Conservation (phyloP, 2,113 vertebrate genomes). For the Hippocampus guttulatus region DNA sequence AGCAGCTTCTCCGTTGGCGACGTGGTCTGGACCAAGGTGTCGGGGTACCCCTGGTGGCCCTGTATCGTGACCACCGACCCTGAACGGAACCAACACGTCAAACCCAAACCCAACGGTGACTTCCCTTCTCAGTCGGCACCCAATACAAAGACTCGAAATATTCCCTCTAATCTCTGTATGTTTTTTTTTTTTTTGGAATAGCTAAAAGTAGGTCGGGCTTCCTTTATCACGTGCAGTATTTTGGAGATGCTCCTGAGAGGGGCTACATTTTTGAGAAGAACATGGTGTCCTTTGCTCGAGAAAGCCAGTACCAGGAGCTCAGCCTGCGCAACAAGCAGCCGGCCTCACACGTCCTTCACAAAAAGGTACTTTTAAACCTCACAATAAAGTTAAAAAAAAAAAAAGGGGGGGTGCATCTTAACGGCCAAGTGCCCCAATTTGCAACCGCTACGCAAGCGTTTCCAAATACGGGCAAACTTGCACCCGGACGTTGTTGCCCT, state of each 20-base stretch:
- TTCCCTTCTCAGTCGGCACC: too few species aligned
- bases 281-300: conserved; percentile 84
- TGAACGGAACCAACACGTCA: conserved; percentile 80
- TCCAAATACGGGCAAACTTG: too few species aligned
- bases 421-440: too few species aligned
- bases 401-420: too few species aligned
- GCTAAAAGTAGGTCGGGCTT: conserved; percentile 75
- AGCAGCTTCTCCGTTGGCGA: conserved; percentile 78
- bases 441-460: too few species aligned
- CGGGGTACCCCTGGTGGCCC: conserved; percentile 97
- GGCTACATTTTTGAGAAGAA: conserved; percentile 95
- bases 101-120: conserved; percentile 82
- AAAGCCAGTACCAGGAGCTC: conserved; percentile 85
- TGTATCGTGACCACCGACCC: conserved; percentile 95
- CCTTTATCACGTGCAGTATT: conserved; percentile 95
- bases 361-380: conserved; percentile 75
- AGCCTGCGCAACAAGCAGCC: conserved; percentile 80
- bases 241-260: conserved; percentile 89
- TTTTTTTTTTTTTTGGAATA: conserved; percentile 42
- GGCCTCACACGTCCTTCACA: conserved; percentile 73
- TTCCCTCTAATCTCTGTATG: background rate
- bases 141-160: background rate
- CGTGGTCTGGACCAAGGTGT: conserved; percentile 94
- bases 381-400: too few species aligned
- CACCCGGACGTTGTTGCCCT: too few species aligned